Evolutionary conservation across 2,113 vertebrate genomes (phyloP).

Genomic region (Microcebus tavaratra): DNA sequence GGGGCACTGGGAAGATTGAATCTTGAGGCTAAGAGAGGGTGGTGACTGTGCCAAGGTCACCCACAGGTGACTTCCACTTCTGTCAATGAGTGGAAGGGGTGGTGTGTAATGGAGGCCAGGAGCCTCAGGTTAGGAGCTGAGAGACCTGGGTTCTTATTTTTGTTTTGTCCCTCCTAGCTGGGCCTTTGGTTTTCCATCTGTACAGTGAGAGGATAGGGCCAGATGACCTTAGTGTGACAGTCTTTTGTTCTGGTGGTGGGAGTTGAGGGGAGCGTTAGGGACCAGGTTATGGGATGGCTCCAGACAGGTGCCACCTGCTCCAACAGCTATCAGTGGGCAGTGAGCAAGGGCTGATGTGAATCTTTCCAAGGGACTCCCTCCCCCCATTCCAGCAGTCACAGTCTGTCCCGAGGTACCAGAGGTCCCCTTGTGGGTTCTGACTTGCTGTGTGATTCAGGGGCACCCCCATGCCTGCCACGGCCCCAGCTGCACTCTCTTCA

Average conservation of each 20-base stretch:
- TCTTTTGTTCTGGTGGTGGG: background rate
- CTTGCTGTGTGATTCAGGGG: background rate
- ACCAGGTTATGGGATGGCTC: background rate
- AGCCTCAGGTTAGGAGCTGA: background rate
- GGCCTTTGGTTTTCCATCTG: background rate
- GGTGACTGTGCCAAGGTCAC: background rate
- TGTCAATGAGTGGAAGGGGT: background rate
- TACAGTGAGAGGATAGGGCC: background rate
- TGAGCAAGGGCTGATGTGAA: background rate
- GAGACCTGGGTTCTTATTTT: constrained; percentile 9
- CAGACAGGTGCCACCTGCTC: background rate
- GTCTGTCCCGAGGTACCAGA: background rate
- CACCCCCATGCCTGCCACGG: accelerated
- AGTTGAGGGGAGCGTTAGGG: background rate
- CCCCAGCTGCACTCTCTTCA: background rate
- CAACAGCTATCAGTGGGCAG: background rate
- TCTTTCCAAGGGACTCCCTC: background rate
- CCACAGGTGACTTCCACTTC: background rate
- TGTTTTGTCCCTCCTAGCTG: background rate
- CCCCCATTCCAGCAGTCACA: background rate
- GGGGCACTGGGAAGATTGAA: background rate
- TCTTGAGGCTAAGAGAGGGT: constrained; percentile 4
- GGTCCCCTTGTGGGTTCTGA: background rate
- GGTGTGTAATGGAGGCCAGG: background rate
- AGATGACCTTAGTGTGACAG: background rate